Conservation (phyloP, 2,113 vertebrate genomes). For the Vimba vimba region DNA sequence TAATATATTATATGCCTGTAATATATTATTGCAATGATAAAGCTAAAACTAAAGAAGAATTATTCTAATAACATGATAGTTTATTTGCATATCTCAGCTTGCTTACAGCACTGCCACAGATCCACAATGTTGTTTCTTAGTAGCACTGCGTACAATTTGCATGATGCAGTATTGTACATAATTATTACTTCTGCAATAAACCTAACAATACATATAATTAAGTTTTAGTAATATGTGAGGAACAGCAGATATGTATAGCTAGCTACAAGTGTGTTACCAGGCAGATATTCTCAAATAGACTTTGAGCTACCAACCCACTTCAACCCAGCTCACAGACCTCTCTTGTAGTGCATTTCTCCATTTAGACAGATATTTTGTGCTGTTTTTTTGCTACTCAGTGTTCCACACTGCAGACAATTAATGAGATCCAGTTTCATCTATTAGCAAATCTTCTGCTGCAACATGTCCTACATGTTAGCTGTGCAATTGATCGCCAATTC, state of each 20-base stretch:
- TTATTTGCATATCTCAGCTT: conserved; percentile 8
- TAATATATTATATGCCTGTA: not conserved
- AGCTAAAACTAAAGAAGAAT: conserved; percentile 12
- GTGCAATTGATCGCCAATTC: conserved; percentile 76
- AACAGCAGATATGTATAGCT: not conserved
- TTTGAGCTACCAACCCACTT: conserved; percentile 26
- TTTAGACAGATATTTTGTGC: conserved; percentile 16
- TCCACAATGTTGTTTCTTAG: not conserved
- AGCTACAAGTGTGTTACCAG: not conserved
- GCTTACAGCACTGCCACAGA: not conserved
- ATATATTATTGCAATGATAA: not conserved
- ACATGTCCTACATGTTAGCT: conserved; percentile 62
- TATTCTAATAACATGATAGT: conserved; percentile 12
- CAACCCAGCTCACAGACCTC: not conserved
- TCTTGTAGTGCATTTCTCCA: conserved; percentile 21
- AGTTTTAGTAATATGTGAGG: not conserved
- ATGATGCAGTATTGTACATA: not conserved
- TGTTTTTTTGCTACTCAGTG: conserved; percentile 47
- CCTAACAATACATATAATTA: not conserved
- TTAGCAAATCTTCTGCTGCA: conserved; percentile 60
- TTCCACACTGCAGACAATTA: conserved; percentile 48
- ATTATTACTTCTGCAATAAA: not conserved
- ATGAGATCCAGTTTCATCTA: conserved; percentile 60
- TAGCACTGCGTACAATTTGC: not conserved
- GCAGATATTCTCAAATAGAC: conserved; percentile 3